Conservation (phyloP, 2,113 vertebrate genomes). For the Procapra przewalskii region DNA sequence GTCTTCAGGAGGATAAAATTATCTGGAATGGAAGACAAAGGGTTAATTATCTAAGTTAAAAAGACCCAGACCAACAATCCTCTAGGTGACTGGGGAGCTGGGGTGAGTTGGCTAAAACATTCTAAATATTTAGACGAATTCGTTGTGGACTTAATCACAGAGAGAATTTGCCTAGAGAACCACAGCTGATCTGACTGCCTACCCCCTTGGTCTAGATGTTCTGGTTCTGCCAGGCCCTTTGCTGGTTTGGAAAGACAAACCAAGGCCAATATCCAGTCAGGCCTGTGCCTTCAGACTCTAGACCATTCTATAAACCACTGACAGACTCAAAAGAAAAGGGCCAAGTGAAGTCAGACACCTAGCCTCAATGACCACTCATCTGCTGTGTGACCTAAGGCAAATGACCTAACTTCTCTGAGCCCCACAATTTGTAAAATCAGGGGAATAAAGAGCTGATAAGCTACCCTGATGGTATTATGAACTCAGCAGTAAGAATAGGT, state of each 20-base stretch:
- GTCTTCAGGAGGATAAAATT: neutral
- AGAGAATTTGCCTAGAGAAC: neutral
- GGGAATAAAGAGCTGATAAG: neutral
- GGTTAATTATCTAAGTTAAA: neutral
- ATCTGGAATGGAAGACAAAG: neutral
- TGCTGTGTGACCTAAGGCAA: neutral
- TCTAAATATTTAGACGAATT: neutral
- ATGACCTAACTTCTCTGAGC: neutral
- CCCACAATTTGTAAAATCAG: neutral
- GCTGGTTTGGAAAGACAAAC: neutral
- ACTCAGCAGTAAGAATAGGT: no score
- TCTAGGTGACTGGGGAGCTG: neutral
- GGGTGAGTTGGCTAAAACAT: neutral
- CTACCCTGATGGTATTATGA: neutral
- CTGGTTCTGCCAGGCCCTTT: neutral
- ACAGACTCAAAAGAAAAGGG: neutral
- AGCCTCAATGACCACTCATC: neutral
- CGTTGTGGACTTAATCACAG: neutral
- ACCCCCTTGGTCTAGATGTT: neutral
- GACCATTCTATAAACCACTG: neutral
- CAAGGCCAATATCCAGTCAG: neutral
- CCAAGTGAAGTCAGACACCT: neutral
- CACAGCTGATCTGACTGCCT: neutral
- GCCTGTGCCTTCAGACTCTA: neutral
- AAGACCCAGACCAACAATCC: neutral